phyloP scores from a whole-genome alignment of 2,797 vertebrate species.

The Pangasius krempfi region DNA sequence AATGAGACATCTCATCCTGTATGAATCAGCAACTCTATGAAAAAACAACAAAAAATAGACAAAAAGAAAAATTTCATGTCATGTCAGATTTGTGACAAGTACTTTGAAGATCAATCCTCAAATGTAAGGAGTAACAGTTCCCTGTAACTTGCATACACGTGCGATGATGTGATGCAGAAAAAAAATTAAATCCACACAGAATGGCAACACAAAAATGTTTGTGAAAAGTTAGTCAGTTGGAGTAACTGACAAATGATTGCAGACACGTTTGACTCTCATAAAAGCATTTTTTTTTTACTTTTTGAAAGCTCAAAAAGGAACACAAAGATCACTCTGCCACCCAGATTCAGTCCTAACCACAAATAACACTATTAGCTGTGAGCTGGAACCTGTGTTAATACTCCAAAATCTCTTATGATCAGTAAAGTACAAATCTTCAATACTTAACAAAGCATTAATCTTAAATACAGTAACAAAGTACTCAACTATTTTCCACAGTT shows the following conservation, averaged over 20 bases:
- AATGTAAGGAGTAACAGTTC: neutral
- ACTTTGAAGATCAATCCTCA: too few species aligned
- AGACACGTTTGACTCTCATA: too few species aligned
- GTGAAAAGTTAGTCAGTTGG: neutral
- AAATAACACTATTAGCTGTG: neutral
- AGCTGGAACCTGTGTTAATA: neutral
- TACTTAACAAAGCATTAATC: too few species aligned
- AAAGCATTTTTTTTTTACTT: neutral
- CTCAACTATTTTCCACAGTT: neutral
- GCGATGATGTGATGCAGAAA: neutral
- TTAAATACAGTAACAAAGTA: neutral
- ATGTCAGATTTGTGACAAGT: neutral
- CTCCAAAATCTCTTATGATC: neutral
- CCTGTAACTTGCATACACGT: neutral
- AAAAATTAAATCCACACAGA: neutral
- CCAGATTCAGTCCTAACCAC: neutral
- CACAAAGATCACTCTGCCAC: neutral
- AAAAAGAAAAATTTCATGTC: neutral
- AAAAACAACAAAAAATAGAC: neutral
- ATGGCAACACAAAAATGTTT: too few species aligned
- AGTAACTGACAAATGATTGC: neutral
- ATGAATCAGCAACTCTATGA: neutral
- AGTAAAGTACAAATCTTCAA: too few species aligned
- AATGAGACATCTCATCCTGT: neutral
- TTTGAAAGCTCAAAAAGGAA: neutral